Base-by-base conservation (phyloP, 2,888 invertebrate species). In the Ophraella communa region DNA sequence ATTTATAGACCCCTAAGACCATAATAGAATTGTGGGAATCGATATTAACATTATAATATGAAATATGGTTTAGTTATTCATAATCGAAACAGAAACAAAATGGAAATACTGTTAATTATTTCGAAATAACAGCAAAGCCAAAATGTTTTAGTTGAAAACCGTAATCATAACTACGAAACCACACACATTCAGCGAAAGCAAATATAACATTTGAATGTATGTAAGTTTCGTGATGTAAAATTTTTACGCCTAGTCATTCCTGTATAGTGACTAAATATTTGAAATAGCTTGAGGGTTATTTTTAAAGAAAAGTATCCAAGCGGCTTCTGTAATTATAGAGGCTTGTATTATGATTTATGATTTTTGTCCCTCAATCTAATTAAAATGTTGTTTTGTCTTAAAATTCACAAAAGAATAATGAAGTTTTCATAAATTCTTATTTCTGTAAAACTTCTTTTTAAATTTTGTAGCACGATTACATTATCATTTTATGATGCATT, bases 131-230 rank as follows among this genome's bases (percentile, higher is more conserved):
- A 10, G 11, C 20, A 45, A 45, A 10, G 10, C 21, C 2, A 21
- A 11, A 5, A 23, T 21, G n/a, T n/a, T n/a, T n/a, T n/a, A 45
- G 1, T 2, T 18, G 21, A 45, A 45, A 45, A 10, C 4, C n/a
- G 11, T 45, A 45, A 45, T 23, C 45, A 45, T 11, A 21, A 21
- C 20, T 8, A 20, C 20, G 18, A 45, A 45, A 45, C 18, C 45
- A 17, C 42, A n/a, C 7, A 7, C 44, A 35, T 42, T 35, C 47
- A 24, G 49, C 39, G 33, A 59, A 58, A 58, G 11, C 33, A 52
- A 63, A 53, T 52, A 53, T 53, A 63, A 63, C 45, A 45, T 57
- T 33, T 35, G 45, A 55, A 58, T 63, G 57, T 52, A 44, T 33
- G 18, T 56, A 42, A 47, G 52, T 57, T 45, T 63, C 57, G 44